These are phyloP conservation scores for Eolophus roseicapilla DNA, from an alignment of 2,113 vertebrate genomes.

Conservation along the genomic window DNA sequence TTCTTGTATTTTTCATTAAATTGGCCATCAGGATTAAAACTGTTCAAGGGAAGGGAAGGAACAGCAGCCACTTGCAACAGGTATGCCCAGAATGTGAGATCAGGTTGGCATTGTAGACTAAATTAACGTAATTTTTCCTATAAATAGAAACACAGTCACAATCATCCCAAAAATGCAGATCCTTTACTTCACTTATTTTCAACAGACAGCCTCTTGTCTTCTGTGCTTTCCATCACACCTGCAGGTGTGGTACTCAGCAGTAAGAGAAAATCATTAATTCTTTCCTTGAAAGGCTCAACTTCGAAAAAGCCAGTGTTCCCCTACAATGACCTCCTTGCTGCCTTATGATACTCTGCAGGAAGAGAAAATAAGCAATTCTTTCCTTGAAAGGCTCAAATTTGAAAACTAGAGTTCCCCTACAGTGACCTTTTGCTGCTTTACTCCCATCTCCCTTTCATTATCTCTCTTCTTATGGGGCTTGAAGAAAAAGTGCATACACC, in stretches of 20 bases:
- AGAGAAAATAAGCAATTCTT: conserved; percentile 48
- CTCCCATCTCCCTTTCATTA: conserved; percentile 53
- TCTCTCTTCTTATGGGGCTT: conserved; percentile 2
- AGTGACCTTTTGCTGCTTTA: conserved; percentile 28
- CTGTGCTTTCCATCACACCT: background rate
- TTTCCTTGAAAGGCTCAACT: conserved; percentile 35
- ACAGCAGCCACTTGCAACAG: background rate
- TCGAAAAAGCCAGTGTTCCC: conserved; percentile 7
- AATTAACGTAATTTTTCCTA: background rate
- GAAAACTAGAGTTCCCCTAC: conserved; percentile 30
- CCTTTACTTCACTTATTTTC: background rate
- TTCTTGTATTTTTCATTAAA: background rate
- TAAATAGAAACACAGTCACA: background rate
- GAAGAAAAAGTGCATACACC: background rate
- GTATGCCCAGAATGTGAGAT: background rate
- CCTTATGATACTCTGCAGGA: conserved; percentile 57
- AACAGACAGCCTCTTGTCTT: background rate
- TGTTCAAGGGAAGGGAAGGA: background rate
- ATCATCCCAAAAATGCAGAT: background rate
- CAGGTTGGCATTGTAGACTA: background rate
- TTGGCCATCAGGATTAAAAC: background rate
- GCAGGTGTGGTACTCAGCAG: background rate
- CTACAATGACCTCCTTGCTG: conserved; percentile 20
- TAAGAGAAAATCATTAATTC: conserved; percentile 45
- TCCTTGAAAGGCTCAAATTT: conserved; percentile 56